Percentiles rank a stretch among this genome's conserved stretches.
These are phyloP conservation scores for Cardinalis cardinalis DNA, from an alignment of 2,113 vertebrate genomes.

Conservation along the genomic window DNA sequence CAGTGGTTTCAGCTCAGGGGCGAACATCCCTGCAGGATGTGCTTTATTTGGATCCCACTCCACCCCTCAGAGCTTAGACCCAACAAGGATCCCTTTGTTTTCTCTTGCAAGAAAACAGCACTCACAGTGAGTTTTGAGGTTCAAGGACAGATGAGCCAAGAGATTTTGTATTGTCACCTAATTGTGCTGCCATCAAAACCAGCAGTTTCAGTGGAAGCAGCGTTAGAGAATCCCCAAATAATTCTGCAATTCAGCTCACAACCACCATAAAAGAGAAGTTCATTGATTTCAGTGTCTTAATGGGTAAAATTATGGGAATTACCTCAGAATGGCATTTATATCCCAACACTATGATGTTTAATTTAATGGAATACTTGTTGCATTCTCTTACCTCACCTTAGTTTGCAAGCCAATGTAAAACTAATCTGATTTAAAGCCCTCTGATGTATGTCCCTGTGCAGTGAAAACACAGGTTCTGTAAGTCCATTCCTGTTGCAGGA, in stretches of 20 bases:
- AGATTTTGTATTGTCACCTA: neutral
- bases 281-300: neutral
- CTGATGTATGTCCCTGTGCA: neutral
- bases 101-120: neutral
- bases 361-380: neutral
- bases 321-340: neutral
- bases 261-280: neutral
- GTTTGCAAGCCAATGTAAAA: neutral
- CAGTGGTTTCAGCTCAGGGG: neutral
- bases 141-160: neutral
- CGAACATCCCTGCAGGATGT: neutral
- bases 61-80: neutral
- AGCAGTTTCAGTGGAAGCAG: neutral
- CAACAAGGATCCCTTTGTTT: neutral
- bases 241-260: neutral
- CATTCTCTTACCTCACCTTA: neutral
- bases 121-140: neutral
- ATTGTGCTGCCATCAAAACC: neutral
- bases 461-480: neutral
- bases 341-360: neutral
- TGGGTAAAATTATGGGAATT: neutral
- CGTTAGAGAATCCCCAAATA: neutral
- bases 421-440: neutral
- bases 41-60: neutral
- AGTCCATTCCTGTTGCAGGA: neutral